Conservation (phyloP, 2,797 vertebrate species). For the Podarcis lilfordi region DNA sequence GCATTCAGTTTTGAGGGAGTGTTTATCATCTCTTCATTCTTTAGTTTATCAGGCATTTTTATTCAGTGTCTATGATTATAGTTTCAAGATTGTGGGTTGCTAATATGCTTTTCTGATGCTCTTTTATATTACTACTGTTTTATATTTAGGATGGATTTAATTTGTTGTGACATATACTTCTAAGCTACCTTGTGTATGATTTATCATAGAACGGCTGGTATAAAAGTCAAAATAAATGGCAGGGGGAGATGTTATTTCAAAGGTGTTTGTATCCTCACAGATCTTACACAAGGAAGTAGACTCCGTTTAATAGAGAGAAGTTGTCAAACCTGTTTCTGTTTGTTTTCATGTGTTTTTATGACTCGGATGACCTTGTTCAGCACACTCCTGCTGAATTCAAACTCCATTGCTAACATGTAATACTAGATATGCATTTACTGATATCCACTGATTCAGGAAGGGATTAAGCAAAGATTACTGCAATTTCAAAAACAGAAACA, state of each 20-base stretch:
- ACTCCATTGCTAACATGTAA: constrained; percentile 49
- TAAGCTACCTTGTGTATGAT: neutral
- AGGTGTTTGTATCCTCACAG: neutral
- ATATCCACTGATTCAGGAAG: constrained; percentile 61
- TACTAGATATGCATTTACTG: constrained; percentile 55
- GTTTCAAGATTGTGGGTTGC: neutral
- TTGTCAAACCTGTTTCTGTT: constrained; percentile 51
- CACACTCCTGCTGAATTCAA: constrained; percentile 51
- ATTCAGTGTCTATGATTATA: neutral
- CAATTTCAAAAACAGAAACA: constrained; percentile 36
- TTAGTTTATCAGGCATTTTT: neutral
- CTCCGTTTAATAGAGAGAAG: neutral
- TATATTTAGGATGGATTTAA: neutral
- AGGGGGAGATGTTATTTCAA: constrained; percentile 3
- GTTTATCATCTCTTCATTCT: neutral
- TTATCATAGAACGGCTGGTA: neutral
- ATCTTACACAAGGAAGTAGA: constrained; percentile 37
- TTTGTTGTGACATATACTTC: neutral
- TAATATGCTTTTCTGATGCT: neutral
- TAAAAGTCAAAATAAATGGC: neutral
- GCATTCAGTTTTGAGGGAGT: neutral
- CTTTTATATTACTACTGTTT: neutral
- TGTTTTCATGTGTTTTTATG: constrained; percentile 47
- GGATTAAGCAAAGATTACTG: constrained; percentile 35
- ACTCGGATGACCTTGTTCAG: constrained; percentile 61